Percentiles rank a stretch among this genome's conserved stretches.
These are phyloP conservation scores for Drosophila meridiana DNA, from an alignment of 2,888 invertebrate genomes.

Conservation along the genomic window DNA sequence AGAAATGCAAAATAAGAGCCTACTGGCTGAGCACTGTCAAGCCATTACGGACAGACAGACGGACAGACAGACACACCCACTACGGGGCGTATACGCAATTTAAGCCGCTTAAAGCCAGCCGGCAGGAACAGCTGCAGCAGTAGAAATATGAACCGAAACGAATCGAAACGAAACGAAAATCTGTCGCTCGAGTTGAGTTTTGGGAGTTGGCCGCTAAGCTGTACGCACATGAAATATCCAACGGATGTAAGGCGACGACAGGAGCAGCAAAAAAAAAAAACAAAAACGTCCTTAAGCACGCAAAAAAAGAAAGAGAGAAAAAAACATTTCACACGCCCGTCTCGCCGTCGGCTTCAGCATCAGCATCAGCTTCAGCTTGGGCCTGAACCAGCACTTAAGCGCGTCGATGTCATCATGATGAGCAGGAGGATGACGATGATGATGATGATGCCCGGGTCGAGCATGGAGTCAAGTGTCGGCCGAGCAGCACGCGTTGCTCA, in stretches of 20 bases:
- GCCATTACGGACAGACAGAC: conserved; percentile 51
- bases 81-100: conserved; percentile 67
- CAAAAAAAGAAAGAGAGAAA: conserved; percentile 17
- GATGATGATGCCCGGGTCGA: conserved; percentile 17
- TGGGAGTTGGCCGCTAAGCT: conserved; percentile 62
- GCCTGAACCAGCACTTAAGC: conserved; percentile 1
- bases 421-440: conserved; percentile 4
- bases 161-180: conserved; percentile 44
- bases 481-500: conserved; percentile 59
- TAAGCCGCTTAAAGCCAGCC: conserved; percentile 71
- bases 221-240: conserved; percentile 70
- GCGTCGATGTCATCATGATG: neutral
- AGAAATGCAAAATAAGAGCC: conserved; percentile 65
- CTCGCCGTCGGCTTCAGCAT: neutral
- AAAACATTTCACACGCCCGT: conserved; percentile 11
- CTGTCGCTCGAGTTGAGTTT: conserved; percentile 43
- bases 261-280: neutral
- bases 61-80: neutral
- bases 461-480: conserved; percentile 70
- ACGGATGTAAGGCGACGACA: conserved; percentile 29
- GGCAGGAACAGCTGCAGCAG: conserved; percentile 10
- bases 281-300: conserved; percentile 75
- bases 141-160: conserved; percentile 56
- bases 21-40: conserved; percentile 17
- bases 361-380: neutral